Conservation (phyloP, 1,140 invertebrate genomes). For the Daktulosphaira vitifoliae region DNA sequence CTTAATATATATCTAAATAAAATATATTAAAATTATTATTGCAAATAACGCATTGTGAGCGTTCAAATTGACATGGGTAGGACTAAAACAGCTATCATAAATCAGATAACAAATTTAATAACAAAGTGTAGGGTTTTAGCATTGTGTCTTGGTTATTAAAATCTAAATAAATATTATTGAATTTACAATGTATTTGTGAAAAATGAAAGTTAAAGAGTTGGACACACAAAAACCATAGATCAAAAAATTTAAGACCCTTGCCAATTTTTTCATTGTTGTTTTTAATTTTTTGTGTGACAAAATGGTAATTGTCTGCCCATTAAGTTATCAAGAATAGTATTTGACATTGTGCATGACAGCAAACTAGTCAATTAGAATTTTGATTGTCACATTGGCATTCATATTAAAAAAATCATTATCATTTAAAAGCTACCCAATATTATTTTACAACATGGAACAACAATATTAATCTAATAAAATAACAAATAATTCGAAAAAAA, state of each 20-base stretch:
- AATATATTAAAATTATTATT: constrained; percentile 18
- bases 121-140: constrained; percentile 14
- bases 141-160: constrained; percentile 12
- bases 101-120: constrained; percentile 30
- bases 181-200: constrained; percentile 21
- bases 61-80: constrained; percentile 32
- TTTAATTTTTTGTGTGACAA: too few species aligned
- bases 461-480: too few species aligned
- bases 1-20: constrained; percentile 13
- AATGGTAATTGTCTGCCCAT: neutral
- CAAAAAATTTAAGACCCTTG: too few species aligned
- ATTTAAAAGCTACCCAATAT: constrained; percentile 17
- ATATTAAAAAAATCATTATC: constrained; percentile 8
- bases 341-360: constrained; percentile 15
- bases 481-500: too few species aligned
- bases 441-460: neutral
- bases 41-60: constrained; percentile 21
- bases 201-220: constrained; percentile 26
- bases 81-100: constrained; percentile 23
- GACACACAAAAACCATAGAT: neutral
- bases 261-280: too few species aligned
- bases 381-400: constrained; percentile 34
- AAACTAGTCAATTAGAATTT: constrained; percentile 28
- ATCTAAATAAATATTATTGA: neutral
- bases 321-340: constrained; percentile 18